A percentile compares a stretch with the other conserved stretches of the same genome.
Evolutionary conservation across 2,797 vertebrate genomes (phyloP).

Genomic region (Etheostoma nigrum): DNA sequence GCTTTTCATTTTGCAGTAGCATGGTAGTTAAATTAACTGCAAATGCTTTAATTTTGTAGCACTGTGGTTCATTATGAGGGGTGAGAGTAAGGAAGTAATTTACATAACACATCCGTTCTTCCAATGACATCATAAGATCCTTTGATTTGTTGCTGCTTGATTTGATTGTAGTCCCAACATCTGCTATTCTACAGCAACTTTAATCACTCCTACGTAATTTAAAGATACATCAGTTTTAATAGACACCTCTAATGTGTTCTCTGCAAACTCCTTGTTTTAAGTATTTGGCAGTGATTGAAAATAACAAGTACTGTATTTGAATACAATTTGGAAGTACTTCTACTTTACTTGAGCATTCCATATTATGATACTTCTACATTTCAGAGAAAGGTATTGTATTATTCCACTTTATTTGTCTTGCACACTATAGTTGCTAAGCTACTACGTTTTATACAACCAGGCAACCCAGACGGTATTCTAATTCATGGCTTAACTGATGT

Average conservation of each 20-base stretch:
- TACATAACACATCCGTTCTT: conserved; percentile 46
- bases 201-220: neutral
- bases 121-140: conserved; percentile 25
- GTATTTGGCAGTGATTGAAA: neutral
- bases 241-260: neutral
- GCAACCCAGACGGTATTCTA: neutral
- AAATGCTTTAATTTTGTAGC: conserved; percentile 38
- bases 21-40: conserved; percentile 30
- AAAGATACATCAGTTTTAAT: neutral
- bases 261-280: neutral
- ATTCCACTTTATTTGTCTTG: neutral
- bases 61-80: conserved; percentile 27
- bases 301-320: neutral
- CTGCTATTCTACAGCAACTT: conserved; percentile 20
- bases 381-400: neutral
- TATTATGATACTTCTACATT: neutral
- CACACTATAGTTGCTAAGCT: neutral
- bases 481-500: neutral
- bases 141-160: conserved; percentile 39
- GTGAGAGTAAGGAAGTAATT: conserved; percentile 38
- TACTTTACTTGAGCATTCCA: neutral
- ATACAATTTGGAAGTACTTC: neutral
- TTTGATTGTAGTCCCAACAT: conserved; percentile 32
- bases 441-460: conserved; percentile 4
- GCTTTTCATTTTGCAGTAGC: conserved; percentile 37